phyloP scores from a whole-genome alignment of 2,888 invertebrate species.

The Lycocerus yunnanus region DNA sequence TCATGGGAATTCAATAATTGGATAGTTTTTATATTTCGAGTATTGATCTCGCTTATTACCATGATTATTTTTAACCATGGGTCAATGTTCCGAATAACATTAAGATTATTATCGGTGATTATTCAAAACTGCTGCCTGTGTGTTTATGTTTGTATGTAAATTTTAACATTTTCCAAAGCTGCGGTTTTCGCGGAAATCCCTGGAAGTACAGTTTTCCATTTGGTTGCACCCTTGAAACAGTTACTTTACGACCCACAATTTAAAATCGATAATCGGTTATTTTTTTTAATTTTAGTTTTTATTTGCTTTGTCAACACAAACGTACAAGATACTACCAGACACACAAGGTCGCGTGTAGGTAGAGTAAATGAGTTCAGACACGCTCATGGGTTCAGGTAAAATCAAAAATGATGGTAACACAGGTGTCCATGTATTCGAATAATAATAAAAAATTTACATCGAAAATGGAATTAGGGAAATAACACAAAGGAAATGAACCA shows the following conservation, averaged over 20 bases:
- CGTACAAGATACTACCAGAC: conserved; percentile 18
- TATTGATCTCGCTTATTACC: not conserved
- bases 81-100: not conserved
- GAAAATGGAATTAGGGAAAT: not conserved
- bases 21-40: not conserved
- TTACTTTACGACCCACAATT: not conserved
- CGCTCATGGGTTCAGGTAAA: conserved; percentile 15
- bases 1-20: not conserved
- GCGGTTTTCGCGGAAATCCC: not conserved
- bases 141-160: not conserved
- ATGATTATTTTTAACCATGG: not conserved
- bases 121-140: not conserved
- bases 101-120: not conserved
- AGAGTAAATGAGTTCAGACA: conserved; percentile 7
- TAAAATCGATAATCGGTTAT: not conserved
- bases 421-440: conserved; percentile 9
- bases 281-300: not conserved
- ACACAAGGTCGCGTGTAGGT: conserved; percentile 27
- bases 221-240: not conserved
- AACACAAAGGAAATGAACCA: not conserved
- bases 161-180: not conserved
- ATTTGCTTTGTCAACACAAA: not conserved
- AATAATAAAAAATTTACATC: not conserved
- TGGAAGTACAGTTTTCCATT: not conserved
- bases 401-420: conserved; percentile 15